A percentile compares a stretch with the other conserved stretches of the same genome.
These are phyloP conservation scores for Cisticola juncidis DNA, from an alignment of 2,113 vertebrate genomes.

Conservation along the genomic window DNA sequence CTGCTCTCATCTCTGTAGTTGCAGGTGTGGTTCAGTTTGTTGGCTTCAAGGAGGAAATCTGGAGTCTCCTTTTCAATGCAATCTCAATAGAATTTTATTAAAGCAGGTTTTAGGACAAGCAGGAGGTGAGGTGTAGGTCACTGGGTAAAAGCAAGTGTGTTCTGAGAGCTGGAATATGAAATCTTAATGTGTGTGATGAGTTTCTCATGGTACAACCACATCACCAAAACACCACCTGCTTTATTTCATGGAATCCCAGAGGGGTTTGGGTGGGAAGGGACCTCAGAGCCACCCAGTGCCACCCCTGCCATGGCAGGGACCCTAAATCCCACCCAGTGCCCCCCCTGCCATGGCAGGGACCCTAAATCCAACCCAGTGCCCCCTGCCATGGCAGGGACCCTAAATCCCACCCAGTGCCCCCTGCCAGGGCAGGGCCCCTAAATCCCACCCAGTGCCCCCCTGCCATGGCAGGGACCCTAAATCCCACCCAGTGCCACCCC, in stretches of 20 bases:
- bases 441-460: background rate
- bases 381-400: background rate
- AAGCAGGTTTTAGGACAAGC: background rate
- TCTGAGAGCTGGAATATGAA: background rate
- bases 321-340: background rate
- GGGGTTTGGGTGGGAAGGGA: background rate
- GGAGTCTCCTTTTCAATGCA: background rate
- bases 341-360: background rate
- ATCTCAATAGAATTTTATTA: background rate
- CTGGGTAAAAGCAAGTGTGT: fast-evolving
- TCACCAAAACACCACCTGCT: background rate
- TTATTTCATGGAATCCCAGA: background rate
- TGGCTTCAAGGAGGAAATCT: background rate
- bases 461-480: too few relatives aligned
- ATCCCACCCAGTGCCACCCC: background rate
- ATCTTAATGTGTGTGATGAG: fast-evolving
- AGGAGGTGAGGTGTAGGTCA: background rate
- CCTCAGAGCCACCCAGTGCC: background rate
- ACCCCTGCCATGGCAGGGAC: background rate
- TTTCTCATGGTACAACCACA: fast-evolving
- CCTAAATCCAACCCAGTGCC: too few relatives aligned
- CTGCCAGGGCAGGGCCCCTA: background rate
- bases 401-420: background rate
- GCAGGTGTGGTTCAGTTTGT: background rate
- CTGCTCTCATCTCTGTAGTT: background rate